These are phyloP conservation scores for Microdon myrmicae DNA, from an alignment of 2,888 invertebrate species.

Conservation along the genomic window DNA sequence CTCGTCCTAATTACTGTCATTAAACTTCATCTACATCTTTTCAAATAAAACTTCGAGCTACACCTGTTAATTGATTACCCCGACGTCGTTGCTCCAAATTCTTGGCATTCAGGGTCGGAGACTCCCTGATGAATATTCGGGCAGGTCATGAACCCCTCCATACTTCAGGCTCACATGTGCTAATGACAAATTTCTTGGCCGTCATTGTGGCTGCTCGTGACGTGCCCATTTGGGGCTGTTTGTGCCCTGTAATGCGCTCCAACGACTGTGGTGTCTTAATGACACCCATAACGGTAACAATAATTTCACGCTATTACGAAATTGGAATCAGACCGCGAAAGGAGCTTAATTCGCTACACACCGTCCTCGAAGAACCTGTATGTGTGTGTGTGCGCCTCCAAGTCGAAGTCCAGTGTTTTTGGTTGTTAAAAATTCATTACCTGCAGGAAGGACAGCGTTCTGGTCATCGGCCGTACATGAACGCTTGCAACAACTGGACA, in stretches of 20 bases:
- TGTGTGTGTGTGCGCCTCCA: constrained; percentile 21
- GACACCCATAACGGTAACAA: constrained; percentile 35
- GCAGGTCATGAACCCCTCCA: constrained; percentile 33
- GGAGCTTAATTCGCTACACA: constrained; percentile 18
- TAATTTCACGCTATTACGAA: constrained; percentile 40
- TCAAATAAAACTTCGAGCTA: neutral
- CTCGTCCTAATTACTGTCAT: constrained; percentile 15
- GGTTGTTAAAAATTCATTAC: constrained; percentile 16
- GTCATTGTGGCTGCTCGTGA: constrained; percentile 13
- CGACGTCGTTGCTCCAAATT: neutral
- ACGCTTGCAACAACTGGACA: constrained; percentile 12
- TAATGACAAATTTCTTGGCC: constrained; percentile 41
- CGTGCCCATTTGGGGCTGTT: neutral
- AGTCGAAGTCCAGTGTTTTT: constrained; percentile 27
- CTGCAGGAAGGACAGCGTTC: constrained; percentile 18
- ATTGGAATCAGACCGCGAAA: constrained; percentile 36
- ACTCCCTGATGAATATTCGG: too few relatives aligned
- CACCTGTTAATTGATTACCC: constrained; percentile 20
- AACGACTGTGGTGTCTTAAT: constrained; percentile 23
- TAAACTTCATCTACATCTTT: too few relatives aligned
- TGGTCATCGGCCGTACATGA: constrained; percentile 32
- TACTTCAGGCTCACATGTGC: constrained; percentile 23
- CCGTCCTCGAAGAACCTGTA: neutral
- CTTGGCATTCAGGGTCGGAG: too few relatives aligned
- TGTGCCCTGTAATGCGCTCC: constrained; percentile 22